Base-by-base conservation (phyloP, 2,797 vertebrate genomes). In the Cossypha caffra region DNA sequence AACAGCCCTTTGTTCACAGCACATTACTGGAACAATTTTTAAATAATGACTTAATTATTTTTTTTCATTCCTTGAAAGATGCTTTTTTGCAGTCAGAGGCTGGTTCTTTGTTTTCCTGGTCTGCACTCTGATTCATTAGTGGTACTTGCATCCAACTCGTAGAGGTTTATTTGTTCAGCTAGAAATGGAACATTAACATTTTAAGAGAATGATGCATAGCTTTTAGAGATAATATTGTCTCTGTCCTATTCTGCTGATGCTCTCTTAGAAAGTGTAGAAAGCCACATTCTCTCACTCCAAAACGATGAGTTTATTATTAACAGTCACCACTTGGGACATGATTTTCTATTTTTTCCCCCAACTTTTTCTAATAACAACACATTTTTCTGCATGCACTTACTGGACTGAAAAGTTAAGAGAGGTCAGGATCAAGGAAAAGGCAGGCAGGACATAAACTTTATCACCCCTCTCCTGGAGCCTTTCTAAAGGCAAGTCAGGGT, bases 171-270 rank as follows among this genome's bases (percentile, higher is more conserved):
- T 97, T 97, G 90, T 98, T 98, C 91, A 95, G 95, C 91, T 96
- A 94, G 96, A 96, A 98, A 96, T 75, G 93, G 95, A 92, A 92
- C 95, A 96, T 98, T 97, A 97, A 97, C 94, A 97, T 98, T 98
- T 97, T 97, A 98, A 98, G 97, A 97, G 92, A 94, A 92, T 92
- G 95, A 97, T 96, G 95, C 77, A 75, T 69, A 96, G 97, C 96
- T 97, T 97, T 98, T 94, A 93, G 93, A 97, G 93, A 96, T 95
- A 96, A 96, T 97, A 95, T 95, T 97, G 94, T 97, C 84, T 93
- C 91, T 96, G 89, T 71, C 86, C 63, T 95, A 12, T 96, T 96
- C 91, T 94, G 73, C 48, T 78, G 86, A 77, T 82, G 71, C 25
- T 86, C 16, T 97, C 88, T 93, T 80, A 85, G 64, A 94, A 97